A percentile compares a stretch with the other conserved stretches of the same genome.
phyloP scores from a whole-genome alignment of 2,797 vertebrate genomes.

The Thunnus albacares region DNA sequence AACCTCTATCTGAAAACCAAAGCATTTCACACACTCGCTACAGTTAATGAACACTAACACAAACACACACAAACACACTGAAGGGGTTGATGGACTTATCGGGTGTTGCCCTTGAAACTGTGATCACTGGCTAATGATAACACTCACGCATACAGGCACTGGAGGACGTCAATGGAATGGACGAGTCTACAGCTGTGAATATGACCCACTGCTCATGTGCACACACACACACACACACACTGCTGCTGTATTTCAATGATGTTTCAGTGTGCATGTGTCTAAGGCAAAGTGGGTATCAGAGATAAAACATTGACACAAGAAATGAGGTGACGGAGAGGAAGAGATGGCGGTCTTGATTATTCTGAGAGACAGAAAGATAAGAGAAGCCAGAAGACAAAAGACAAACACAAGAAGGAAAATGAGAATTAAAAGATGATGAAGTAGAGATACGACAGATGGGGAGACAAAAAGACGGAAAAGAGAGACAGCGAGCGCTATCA shows the following conservation, averaged over 20 bases:
- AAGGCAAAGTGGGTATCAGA: neutral
- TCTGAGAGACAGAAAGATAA: conserved; percentile 7
- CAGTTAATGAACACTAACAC: neutral
- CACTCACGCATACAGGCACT: neutral
- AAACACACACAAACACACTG: neutral
- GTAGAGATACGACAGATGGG: conserved; percentile 10
- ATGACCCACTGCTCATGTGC: neutral
- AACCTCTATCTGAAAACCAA: too few relatives aligned
- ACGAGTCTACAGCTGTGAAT: neutral
- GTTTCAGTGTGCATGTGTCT: neutral
- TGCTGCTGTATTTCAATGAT: neutral
- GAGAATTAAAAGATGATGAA: conserved; percentile 6
- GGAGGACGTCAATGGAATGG: neutral
- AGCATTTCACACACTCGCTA: too few relatives aligned
- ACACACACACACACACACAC: neutral
- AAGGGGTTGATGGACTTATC: neutral
- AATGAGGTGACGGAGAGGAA: neutral
- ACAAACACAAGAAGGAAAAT: conserved; percentile 2
- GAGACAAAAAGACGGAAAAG: conserved; percentile 5
- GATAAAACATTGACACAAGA: conserved; percentile 25
- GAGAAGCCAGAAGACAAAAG: neutral
- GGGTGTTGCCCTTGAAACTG: conserved; percentile 18
- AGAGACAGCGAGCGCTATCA: conserved; percentile 1
- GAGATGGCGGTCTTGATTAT: neutral
- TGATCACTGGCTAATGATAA: neutral